Evolutionary conservation across 2,888 invertebrate species (phyloP).

Genomic region (Aethes cnicana): DNA sequence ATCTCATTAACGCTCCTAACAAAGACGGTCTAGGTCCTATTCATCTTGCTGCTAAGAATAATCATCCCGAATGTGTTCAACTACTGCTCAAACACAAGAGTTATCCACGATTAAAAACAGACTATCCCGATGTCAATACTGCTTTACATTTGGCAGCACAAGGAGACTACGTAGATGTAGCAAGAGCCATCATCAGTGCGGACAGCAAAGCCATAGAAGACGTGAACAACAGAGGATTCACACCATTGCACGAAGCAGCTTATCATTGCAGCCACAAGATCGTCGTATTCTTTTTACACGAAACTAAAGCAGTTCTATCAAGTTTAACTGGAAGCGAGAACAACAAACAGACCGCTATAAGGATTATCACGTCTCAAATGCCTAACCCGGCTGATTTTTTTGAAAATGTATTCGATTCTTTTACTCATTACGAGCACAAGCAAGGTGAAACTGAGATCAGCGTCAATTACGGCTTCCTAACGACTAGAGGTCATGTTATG

Average conservation of each 20-base stretch:
- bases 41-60: conserved; percentile 63
- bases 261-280: conserved; percentile 68
- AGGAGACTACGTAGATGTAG: conserved; percentile 36
- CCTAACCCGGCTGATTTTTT: conserved; percentile 53
- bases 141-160: conserved; percentile 45
- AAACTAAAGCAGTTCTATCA: conserved; percentile 42
- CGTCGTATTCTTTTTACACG: conserved; percentile 40
- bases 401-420: conserved; percentile 49
- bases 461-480: conserved; percentile 29
- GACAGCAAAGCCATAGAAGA: conserved; percentile 37
- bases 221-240: conserved; percentile 33
- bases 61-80: conserved; percentile 44
- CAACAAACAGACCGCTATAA: conserved; percentile 40
- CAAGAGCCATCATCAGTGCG: conserved; percentile 34
- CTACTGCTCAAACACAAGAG: conserved; percentile 44
- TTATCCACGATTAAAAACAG: conserved; percentile 37
- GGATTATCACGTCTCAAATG: conserved; percentile 49
- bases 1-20: conserved; percentile 12
- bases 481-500: conserved; percentile 53
- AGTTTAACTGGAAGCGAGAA: conserved; percentile 11
- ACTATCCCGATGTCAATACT: conserved; percentile 34
- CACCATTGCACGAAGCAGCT: conserved; percentile 47
- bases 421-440: conserved; percentile 47
- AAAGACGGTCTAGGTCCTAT: conserved; percentile 45
- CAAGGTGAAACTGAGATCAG: conserved; percentile 32